phyloP scores from a whole-genome alignment of 2,113 vertebrate species.

The Phaetusa simplex region DNA sequence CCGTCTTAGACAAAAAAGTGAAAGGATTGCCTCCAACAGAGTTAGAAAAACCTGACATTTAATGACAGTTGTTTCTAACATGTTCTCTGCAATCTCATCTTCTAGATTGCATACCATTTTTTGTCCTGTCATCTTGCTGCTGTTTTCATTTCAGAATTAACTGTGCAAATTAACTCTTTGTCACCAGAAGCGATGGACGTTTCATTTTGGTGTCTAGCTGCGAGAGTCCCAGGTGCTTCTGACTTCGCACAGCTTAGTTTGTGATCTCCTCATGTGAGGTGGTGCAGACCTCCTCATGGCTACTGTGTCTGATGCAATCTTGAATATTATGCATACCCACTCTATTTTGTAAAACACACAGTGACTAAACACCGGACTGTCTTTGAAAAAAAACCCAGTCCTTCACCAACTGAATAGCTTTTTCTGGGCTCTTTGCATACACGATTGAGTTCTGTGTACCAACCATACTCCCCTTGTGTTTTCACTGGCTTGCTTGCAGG shows the following conservation, averaged over 20 bases:
- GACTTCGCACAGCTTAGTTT: not conserved
- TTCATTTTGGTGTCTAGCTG: not conserved
- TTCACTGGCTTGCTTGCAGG: not conserved
- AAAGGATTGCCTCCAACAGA: not conserved
- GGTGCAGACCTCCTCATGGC: not conserved
- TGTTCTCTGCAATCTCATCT: not conserved
- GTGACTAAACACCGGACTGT: not conserved
- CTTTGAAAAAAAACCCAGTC: not conserved
- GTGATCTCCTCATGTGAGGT: no score
- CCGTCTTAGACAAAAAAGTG: not conserved
- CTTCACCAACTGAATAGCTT: not conserved
- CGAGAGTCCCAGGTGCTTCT: not conserved
- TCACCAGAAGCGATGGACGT: not conserved
- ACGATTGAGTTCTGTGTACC: not conserved
- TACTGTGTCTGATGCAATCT: not conserved
- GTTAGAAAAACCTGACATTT: not conserved
- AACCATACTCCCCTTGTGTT: not conserved
- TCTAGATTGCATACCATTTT: not conserved
- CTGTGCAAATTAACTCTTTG: not conserved
- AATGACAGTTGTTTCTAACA: not conserved
- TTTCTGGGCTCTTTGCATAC: not conserved
- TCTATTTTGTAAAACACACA: not conserved
- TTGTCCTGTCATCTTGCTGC: not conserved
- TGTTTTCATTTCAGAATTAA: conserved; percentile 2
- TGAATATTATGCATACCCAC: not conserved